These are phyloP conservation scores for Mesocricetus auratus DNA, from an alignment of 2,113 vertebrate genomes.

Conservation along the genomic window DNA sequence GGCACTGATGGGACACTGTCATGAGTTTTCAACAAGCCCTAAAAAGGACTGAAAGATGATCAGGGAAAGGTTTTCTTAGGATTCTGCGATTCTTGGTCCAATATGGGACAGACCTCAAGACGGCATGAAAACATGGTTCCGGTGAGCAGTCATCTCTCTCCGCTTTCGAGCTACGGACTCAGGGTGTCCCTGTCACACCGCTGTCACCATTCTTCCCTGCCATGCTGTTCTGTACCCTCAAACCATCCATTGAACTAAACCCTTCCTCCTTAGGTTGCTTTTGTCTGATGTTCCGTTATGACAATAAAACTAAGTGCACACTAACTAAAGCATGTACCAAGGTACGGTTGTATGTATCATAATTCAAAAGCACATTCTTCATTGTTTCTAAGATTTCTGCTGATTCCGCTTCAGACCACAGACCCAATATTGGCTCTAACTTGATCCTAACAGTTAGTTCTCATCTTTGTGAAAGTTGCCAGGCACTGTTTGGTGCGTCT, in stretches of 20 bases:
- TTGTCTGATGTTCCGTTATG: neutral
- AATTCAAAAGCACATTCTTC: neutral
- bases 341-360: neutral
- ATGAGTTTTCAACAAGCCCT: neutral
- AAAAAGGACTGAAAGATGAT: neutral
- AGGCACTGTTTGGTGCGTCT: neutral
- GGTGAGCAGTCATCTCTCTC: neutral
- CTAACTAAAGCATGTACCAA: neutral
- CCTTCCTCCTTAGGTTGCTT: neutral
- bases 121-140: rapidly evolving
- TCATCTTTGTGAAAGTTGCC: neutral
- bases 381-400: neutral
- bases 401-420: neutral
- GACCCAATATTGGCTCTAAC: neutral
- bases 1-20: neutral
- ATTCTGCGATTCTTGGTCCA: neutral
- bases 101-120: neutral
- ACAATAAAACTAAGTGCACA: neutral
- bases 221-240: neutral
- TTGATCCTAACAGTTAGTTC: neutral
- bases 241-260: neutral
- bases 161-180: neutral
- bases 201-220: neutral
- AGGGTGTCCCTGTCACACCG: neutral
- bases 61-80: rapidly evolving